phyloP scores from a whole-genome alignment of 2,113 vertebrate genomes.

The Choloepus hoffmanni region DNA sequence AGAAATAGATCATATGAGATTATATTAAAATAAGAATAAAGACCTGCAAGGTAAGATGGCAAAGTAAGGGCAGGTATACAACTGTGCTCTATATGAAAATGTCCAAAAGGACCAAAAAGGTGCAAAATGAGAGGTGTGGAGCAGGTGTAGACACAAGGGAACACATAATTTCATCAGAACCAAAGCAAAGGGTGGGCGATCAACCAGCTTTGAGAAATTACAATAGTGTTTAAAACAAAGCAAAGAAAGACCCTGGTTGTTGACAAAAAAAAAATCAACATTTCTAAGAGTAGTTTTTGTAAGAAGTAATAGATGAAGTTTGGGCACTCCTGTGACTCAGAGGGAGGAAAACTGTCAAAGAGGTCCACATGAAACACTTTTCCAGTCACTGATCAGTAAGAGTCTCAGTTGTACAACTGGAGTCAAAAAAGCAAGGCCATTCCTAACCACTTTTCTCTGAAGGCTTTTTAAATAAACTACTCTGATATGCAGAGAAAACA shows the following conservation, averaged over 20 bases:
- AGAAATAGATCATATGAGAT: conserved; percentile 10
- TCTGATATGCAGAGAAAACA: not conserved
- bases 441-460: not conserved
- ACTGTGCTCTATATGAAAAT: not conserved
- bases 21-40: conserved; percentile 36
- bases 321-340: not conserved
- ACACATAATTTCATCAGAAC: not conserved
- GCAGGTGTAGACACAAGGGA: not conserved
- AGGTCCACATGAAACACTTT: not conserved
- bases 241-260: not conserved
- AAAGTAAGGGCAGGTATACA: not conserved
- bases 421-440: not conserved
- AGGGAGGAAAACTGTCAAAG: not conserved
- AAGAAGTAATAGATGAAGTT: not conserved
- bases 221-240: not conserved
- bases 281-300: not conserved
- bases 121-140: not conserved
- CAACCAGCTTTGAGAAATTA: not conserved
- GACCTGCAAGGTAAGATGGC: not conserved
- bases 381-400: not conserved
- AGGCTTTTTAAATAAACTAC: not conserved
- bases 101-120: not conserved
- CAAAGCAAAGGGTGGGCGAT: not conserved
- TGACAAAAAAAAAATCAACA: not conserved
- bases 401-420: not conserved